Percentiles rank a stretch among this genome's conserved stretches.
These are phyloP conservation scores for Coluber constrictor DNA, from an alignment of 2,797 vertebrate genomes.

Conservation along the genomic window DNA sequence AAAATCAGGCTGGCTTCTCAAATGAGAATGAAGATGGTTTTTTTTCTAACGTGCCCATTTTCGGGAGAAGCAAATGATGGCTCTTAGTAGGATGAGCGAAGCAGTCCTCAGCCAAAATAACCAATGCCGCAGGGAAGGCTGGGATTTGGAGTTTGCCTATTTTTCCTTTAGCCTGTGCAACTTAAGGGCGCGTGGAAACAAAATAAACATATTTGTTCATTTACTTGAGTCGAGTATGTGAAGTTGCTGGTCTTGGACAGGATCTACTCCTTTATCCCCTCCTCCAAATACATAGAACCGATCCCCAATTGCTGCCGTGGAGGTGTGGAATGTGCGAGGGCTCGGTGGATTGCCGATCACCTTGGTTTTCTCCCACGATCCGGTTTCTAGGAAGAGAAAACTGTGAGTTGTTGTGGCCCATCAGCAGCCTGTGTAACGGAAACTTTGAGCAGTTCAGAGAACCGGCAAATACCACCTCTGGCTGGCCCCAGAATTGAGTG, in stretches of 20 bases:
- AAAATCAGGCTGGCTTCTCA: not conserved
- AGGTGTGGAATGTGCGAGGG: constrained; percentile 88
- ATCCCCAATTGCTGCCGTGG: constrained; percentile 77
- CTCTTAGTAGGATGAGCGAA: not conserved
- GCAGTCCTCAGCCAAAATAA: too few relatives aligned
- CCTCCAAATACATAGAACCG: constrained; percentile 87
- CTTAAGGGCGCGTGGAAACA: accelerated
- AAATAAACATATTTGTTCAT: not conserved
- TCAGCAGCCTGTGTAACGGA: too few relatives aligned
- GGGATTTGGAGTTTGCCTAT: not conserved
- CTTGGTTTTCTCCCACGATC: constrained; percentile 76
- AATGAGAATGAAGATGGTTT: not conserved
- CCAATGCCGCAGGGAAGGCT: not conserved
- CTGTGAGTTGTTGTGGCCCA: too few relatives aligned
- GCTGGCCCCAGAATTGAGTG: too few relatives aligned
- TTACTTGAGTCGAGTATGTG: constrained; percentile 88
- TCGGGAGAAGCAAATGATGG: not conserved
- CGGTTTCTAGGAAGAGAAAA: constrained; percentile 66
- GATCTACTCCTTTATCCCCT: constrained; percentile 81
- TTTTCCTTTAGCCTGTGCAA: not conserved
- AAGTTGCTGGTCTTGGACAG: constrained; percentile 79
- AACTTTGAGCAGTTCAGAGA: too few relatives aligned
- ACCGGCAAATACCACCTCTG: too few relatives aligned
- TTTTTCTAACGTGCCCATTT: not conserved
- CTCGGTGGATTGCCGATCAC: constrained; percentile 72